Evolutionary conservation across 1,140 invertebrate genomes (phyloP).

Genomic region (Phortica variegata): DNA sequence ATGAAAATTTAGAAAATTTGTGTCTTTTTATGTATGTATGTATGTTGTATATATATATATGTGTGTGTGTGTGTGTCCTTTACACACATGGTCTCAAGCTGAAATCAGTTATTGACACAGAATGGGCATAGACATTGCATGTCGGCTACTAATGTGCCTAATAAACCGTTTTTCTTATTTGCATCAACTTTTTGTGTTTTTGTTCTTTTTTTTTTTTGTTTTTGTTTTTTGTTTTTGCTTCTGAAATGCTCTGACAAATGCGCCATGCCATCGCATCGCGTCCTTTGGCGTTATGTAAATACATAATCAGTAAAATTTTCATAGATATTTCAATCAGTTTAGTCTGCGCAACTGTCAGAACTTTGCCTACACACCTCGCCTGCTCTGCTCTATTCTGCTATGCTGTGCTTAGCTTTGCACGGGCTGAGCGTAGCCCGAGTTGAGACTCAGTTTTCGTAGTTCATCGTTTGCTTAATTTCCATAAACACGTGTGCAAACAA

Average conservation of each 20-base stretch:
- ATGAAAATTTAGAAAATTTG: too few relatives aligned
- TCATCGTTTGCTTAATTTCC: slow-evolving; percentile 52
- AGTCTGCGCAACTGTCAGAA: too few relatives aligned
- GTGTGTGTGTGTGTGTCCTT: too few relatives aligned
- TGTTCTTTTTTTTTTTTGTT: background rate
- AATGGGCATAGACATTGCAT: too few relatives aligned
- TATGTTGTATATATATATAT: too few relatives aligned
- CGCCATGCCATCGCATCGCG: slow-evolving; percentile 2
- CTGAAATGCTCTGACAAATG: background rate
- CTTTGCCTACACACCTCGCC: background rate
- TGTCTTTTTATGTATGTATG: too few relatives aligned
- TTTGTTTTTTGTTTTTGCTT: background rate
- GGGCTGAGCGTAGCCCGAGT: slow-evolving; percentile 38
- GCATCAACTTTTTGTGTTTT: slow-evolving; percentile 20
- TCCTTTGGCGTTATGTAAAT: slow-evolving; percentile 30
- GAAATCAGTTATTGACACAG: too few relatives aligned
- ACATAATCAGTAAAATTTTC: slow-evolving; percentile 51
- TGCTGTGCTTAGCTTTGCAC: too few relatives aligned
- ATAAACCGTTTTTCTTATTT: slow-evolving; percentile 38
- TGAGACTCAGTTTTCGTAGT: too few relatives aligned
- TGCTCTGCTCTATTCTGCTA: too few relatives aligned
- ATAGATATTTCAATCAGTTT: slow-evolving; percentile 34
- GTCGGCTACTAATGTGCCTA: slow-evolving; percentile 48
- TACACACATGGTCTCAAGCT: too few relatives aligned
- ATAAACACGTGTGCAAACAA: slow-evolving; percentile 54